Evolutionary conservation across 2,797 vertebrate species (phyloP), one percentile per base, ranked within the genome.

Genomic region (Borostomias antarcticus): DNA sequence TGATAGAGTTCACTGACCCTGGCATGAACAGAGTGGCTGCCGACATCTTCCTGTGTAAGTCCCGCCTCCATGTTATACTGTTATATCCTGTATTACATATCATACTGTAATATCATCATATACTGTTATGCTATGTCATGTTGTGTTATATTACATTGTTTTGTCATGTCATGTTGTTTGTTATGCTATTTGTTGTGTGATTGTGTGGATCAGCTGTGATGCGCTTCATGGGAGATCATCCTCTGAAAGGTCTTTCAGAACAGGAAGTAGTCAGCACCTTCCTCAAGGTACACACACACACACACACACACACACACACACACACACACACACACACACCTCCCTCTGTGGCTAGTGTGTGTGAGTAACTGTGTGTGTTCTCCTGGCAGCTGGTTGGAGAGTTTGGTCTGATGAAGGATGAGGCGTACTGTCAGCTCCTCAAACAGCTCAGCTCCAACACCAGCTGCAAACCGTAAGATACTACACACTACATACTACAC

Each of bases 161-260:
- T 13, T 40, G 37, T 45, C 17, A 50, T 51, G 1, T 35, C 26
- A 32, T 48, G 50, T 62, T 11, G 30, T n/a, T n/a, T 65, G 48
- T 2, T 73, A 56, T 84, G 66, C 72, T n/a, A n/a, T n/a, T n/a
- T n/a, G n/a, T n/a, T n/a, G n/a, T n/a, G n/a, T n/a, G n/a, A n/a
- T n/a, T n/a, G n/a, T n/a, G n/a, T n/a, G n/a, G n/a, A 80, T 73
- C 74, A 99, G 98, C 89, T 0, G 90, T 95, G 66, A 98, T 98
- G 96, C 96, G 93, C 75, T 99, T 99, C 88, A 99, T 98, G 98
- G 96, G 96, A 0, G 98, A 99, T 47, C 85, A 91, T 45, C 90
- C 96, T 0, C 72, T 89, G 43, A 91, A 90, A 63, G 95, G 95
- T 1, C 91, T 92, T 62, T 93, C 92, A 0, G 98, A 99, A 63